Conservation (phyloP, 2,888 invertebrate species). For the Lasioglossum figueresi region DNA sequence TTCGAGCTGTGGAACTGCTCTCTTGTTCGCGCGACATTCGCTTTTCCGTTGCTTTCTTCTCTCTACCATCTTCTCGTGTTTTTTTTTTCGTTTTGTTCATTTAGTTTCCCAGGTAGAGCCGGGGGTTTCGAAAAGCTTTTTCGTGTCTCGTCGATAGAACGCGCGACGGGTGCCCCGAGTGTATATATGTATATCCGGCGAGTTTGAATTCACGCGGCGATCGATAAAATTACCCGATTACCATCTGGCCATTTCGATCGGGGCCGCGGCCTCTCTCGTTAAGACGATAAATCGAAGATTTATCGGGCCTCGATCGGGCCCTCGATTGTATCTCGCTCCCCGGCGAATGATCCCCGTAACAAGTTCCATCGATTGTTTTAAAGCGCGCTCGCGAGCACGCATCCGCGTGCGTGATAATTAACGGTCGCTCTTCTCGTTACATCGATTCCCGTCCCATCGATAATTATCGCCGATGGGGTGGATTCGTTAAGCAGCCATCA, state of each 20-base stretch:
- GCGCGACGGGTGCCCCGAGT: not conserved
- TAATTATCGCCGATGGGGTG: slow-evolving; percentile 54
- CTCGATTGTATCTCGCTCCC: slow-evolving; percentile 24
- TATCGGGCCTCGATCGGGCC: slow-evolving; percentile 20
- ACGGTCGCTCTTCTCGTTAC: slow-evolving; percentile 30
- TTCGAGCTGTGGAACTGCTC: slow-evolving; percentile 42
- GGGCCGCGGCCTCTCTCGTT: slow-evolving; percentile 18
- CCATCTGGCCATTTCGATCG: slow-evolving; percentile 7
- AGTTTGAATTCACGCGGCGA: not conserved
- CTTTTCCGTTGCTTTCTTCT: not conserved
- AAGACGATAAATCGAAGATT: slow-evolving; percentile 27
- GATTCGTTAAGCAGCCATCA: slow-evolving; percentile 58
- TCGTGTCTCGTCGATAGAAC: slow-evolving; percentile 2
- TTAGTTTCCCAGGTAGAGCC: not conserved
- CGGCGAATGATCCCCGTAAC: slow-evolving; percentile 19
- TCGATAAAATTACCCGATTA: slow-evolving; percentile 15
- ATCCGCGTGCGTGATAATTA: slow-evolving; percentile 44
- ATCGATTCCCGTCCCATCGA: slow-evolving; percentile 52
- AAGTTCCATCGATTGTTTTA: slow-evolving; percentile 44
- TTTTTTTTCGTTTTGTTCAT: slow-evolving; percentile 1
- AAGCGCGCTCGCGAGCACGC: slow-evolving; percentile 1
- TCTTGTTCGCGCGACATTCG: slow-evolving; percentile 1
- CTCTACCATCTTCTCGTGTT: not conserved
- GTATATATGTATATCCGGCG: not conserved
- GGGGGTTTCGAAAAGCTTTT: not conserved